A percentile compares a stretch with the other conserved stretches of the same genome.
Evolutionary conservation across 2,113 vertebrate species (phyloP).

Genomic region (Vimba vimba): DNA sequence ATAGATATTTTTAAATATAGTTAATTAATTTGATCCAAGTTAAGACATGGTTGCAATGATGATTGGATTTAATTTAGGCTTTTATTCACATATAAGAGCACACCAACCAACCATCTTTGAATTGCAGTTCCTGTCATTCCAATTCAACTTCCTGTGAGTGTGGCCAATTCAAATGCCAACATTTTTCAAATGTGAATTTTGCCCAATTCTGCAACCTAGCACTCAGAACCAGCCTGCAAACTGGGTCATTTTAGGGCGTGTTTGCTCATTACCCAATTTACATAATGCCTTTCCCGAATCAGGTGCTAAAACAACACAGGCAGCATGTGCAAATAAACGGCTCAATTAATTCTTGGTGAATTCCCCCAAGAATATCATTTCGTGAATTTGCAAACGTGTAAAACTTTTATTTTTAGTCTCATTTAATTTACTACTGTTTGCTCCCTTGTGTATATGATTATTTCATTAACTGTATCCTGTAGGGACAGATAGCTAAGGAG

Average conservation of each 20-base stretch:
- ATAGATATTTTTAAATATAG: not conserved
- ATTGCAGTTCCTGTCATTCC: too few species aligned
- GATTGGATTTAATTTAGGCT: too few species aligned
- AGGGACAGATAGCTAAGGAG: conserved; percentile 26
- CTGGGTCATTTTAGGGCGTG: not conserved
- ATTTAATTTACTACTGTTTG: conserved; percentile 25
- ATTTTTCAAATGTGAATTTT: not conserved
- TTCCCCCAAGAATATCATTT: not conserved
- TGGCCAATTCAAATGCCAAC: not conserved
- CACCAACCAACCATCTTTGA: too few species aligned
- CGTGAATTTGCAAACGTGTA: conserved; percentile 4
- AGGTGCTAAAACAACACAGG: not conserved
- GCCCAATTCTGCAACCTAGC: not conserved
- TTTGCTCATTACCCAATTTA: not conserved
- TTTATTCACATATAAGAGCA: too few species aligned
- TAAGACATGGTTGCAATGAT: too few species aligned
- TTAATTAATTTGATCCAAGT: too few species aligned
- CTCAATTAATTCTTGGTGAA: not conserved
- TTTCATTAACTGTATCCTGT: conserved; percentile 21
- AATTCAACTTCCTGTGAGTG: not conserved
- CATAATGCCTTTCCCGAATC: not conserved
- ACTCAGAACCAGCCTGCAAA: not conserved
- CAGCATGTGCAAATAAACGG: not conserved
- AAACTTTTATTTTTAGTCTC: conserved; percentile 7
- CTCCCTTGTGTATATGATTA: not conserved